phyloP scores from a whole-genome alignment of 2,888 invertebrate species.

The Drosophila monieri region DNA sequence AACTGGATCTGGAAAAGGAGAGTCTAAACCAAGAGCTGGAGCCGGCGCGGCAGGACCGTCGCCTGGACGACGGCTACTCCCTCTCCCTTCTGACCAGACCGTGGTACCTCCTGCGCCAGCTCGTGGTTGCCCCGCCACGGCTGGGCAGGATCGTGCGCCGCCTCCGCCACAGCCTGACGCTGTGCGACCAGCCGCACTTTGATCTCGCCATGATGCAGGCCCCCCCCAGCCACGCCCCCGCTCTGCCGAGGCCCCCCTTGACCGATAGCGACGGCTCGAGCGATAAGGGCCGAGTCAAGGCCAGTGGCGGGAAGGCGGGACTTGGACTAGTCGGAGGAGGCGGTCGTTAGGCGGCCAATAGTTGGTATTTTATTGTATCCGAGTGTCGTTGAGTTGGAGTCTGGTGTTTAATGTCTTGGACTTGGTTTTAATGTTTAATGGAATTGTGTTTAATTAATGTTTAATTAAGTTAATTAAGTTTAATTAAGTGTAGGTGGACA shows the following conservation, averaged over 20 bases:
- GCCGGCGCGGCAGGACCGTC: background rate
- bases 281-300: slow-evolving; percentile 29
- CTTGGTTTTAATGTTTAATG: background rate
- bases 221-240: background rate
- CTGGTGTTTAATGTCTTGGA: background rate
- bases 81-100: slow-evolving; percentile 3
- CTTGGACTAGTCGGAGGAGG: slow-evolving; percentile 1
- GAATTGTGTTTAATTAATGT: too few relatives aligned
- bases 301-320: slow-evolving; percentile 9
- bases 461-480: too few relatives aligned
- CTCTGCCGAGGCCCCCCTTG: slow-evolving; percentile 17
- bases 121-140: slow-evolving; percentile 86
- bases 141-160: slow-evolving; percentile 71
- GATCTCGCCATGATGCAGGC: slow-evolving; percentile 34
- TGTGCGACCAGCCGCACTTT: slow-evolving; percentile 43
- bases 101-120: slow-evolving; percentile 20
- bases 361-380: too few relatives aligned
- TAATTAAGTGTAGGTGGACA: too few relatives aligned
- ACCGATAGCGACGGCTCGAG: slow-evolving; percentile 3
- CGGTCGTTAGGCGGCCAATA: too few relatives aligned
- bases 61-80: background rate
- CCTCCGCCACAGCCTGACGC: slow-evolving; percentile 15
- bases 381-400: too few relatives aligned
- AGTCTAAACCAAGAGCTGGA: background rate
- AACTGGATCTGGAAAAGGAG: background rate